A percentile compares a stretch with the other conserved stretches of the same genome.
Evolutionary conservation across 2,797 vertebrate genomes (phyloP).

Genomic region (Eurystomus glaucurus): DNA sequence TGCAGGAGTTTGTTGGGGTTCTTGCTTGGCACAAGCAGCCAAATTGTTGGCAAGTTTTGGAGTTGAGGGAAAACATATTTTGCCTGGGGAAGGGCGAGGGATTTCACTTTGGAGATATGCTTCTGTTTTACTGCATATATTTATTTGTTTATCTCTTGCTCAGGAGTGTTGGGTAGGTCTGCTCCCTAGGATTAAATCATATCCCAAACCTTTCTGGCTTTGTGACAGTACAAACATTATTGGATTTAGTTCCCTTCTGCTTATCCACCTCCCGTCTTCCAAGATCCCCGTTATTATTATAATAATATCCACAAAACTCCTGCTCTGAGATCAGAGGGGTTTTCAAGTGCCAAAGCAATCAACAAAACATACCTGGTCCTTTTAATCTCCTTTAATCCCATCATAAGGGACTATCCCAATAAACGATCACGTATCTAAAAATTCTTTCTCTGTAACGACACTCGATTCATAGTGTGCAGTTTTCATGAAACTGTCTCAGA

Average conservation of each 20-base stretch:
- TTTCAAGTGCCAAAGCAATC: constrained; percentile 62
- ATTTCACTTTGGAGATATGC: constrained; percentile 18
- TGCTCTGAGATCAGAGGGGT: constrained; percentile 51
- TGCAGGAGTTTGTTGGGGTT: not conserved
- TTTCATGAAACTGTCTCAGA: constrained; percentile 64
- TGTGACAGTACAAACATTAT: constrained; percentile 68
- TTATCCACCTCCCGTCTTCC: constrained; percentile 24
- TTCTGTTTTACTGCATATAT: not conserved
- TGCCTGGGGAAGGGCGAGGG: not conserved
- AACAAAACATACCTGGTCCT: constrained; percentile 60
- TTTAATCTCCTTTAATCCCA: constrained; percentile 61
- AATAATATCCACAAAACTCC: constrained; percentile 54
- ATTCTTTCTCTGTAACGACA: not conserved
- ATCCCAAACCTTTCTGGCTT: constrained; percentile 62
- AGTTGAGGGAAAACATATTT: not conserved
- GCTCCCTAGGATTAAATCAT: constrained; percentile 54
- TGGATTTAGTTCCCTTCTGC: constrained; percentile 60
- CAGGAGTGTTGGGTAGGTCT: constrained; percentile 23
- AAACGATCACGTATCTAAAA: not conserved
- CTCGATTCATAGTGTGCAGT: constrained; percentile 63
- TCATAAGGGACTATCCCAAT: constrained; percentile 30
- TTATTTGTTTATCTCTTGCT: constrained; percentile 48
- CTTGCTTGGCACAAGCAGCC: not conserved
- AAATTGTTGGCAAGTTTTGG: not conserved
- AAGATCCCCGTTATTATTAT: constrained; percentile 50